Evolutionary conservation across 2,113 vertebrate genomes (phyloP).

Genomic region (Cnemophilus loriae): DNA sequence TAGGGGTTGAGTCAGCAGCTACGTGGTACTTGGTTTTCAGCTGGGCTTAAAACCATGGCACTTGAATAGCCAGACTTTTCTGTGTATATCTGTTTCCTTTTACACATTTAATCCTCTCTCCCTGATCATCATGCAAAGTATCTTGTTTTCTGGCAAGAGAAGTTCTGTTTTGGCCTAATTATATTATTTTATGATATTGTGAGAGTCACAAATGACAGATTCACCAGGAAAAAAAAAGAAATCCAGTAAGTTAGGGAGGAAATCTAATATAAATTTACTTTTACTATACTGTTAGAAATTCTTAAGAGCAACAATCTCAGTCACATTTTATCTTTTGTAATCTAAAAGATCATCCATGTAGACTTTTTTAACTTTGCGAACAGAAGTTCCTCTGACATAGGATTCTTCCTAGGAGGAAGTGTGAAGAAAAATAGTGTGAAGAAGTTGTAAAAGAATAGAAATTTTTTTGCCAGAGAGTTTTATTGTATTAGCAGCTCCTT

Average conservation of each 20-base stretch:
- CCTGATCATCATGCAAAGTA: constrained; percentile 6
- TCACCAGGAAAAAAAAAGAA: not conserved
- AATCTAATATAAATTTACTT: constrained; percentile 13
- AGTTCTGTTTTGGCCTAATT: constrained; percentile 31
- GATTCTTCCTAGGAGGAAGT: not conserved
- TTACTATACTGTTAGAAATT: constrained; percentile 25
- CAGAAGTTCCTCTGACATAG: not conserved
- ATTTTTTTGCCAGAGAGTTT: not conserved
- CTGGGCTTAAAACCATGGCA: not conserved
- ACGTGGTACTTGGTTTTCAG: not conserved
- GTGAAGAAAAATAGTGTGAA: not conserved
- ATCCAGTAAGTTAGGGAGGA: constrained; percentile 3
- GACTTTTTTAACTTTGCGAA: not conserved
- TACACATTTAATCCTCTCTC: constrained; percentile 4
- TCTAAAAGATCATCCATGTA: not conserved
- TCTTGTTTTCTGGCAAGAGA: constrained; percentile 31
- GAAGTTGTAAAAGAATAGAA: not conserved
- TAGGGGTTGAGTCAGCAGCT: not conserved
- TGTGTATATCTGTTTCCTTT: not conserved
- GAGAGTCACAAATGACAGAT: not conserved
- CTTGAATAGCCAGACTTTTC: constrained; percentile 30
- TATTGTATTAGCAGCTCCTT: not conserved
- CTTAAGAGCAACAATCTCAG: not conserved
- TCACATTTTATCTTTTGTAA: not conserved
- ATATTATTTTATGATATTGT: constrained; percentile 10